A percentile compares a stretch with the other conserved stretches of the same genome.
Conservation (phyloP, 37 sponge, comb jelly and placozoan species). For the Haliclona indistincta region DNA sequence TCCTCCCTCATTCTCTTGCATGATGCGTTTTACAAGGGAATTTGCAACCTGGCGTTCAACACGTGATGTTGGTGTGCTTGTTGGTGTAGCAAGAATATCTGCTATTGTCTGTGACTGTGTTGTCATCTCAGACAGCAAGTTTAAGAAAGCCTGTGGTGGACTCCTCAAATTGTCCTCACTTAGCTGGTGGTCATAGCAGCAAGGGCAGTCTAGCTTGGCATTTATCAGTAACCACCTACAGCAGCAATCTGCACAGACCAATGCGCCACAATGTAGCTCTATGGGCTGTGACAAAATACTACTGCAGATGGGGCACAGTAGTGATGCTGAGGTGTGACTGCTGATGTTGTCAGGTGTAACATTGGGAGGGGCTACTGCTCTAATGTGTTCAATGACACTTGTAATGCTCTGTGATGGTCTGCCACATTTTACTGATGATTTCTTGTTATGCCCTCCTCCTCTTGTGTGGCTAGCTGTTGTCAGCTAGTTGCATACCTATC, state of each 20-base stretch:
- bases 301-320: background rate
- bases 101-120: background rate
- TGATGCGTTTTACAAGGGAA: too few species aligned
- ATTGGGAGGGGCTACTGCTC: too few species aligned
- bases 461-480: background rate
- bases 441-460: conserved; percentile 7
- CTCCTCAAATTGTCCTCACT: too few species aligned
- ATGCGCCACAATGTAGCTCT: background rate
- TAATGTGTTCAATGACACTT: background rate
- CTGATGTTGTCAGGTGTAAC: background rate
- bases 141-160: too few species aligned
- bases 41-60: too few species aligned
- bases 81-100: conserved; percentile 5
- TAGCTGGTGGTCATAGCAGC: too few species aligned
- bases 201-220: too few species aligned
- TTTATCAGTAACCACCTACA: too few species aligned
- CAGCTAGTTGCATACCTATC: background rate
- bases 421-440: background rate
- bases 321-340: background rate
- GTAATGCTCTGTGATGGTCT: background rate
- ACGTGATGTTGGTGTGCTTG: background rate
- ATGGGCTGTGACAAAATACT: background rate
- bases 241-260: too few species aligned
- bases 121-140: too few species aligned
- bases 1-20: too few species aligned